A percentile compares a stretch with the other conserved stretches of the same genome.
Evolutionary conservation across 2,888 invertebrate genomes (phyloP).

Genomic region (Fabriciana adippe): DNA sequence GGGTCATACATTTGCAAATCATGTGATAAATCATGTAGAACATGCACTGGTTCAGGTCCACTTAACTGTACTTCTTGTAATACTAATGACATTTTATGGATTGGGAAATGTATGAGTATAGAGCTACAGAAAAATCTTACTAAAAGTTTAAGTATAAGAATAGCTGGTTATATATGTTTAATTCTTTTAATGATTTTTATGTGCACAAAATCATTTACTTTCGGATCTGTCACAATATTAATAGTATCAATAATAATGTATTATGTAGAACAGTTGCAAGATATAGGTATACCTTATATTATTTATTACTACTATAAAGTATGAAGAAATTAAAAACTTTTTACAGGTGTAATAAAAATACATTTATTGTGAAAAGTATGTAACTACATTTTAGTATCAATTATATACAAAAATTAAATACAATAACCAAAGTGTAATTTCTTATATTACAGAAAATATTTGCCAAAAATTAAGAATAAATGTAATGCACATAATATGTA

Average conservation of each 20-base stretch:
- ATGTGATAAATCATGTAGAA: constrained; percentile 91
- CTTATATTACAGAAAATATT: constrained; percentile 25
- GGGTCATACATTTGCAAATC: constrained; percentile 90
- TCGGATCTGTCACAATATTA: constrained; percentile 54
- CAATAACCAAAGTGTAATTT: constrained; percentile 43
- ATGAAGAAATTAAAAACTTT: constrained; percentile 45
- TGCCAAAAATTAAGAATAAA: constrained; percentile 25
- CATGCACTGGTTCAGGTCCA: constrained; percentile 92
- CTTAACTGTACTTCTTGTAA: constrained; percentile 93
- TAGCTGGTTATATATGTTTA: constrained; percentile 54
- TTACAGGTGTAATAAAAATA: constrained; percentile 81
- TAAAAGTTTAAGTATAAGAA: constrained; percentile 50
- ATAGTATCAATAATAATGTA: constrained; percentile 57
- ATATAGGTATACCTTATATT: constrained; percentile 36
- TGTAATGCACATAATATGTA: constrained; percentile 8
- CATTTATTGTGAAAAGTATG: constrained; percentile 80
- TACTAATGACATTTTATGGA: constrained; percentile 52
- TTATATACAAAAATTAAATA: constrained; percentile 81
- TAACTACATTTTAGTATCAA: constrained; percentile 77
- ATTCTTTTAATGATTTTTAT: constrained; percentile 54
- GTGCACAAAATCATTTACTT: constrained; percentile 48
- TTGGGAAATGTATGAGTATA: constrained; percentile 61
- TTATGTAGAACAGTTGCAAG: constrained; percentile 51
- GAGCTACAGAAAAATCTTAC: constrained; percentile 52
- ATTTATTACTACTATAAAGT: constrained; percentile 26